Conservation (phyloP, 1,140 invertebrate species). For the Latrodectus geometricus region DNA sequence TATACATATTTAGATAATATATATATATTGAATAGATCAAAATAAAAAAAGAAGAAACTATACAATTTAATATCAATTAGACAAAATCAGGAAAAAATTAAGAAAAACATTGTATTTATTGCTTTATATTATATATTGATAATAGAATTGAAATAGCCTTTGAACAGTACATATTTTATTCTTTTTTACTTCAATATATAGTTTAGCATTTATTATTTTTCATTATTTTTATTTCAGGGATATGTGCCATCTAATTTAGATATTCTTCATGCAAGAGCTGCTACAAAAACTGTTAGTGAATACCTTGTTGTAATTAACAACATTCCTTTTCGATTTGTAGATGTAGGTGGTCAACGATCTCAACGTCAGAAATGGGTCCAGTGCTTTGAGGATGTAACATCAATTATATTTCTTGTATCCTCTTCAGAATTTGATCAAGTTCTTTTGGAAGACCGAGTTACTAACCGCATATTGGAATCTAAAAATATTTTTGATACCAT, state of each 20-base stretch:
- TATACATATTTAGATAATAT: too few species aligned
- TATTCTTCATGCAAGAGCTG: conserved; percentile 94
- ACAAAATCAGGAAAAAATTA: too few species aligned
- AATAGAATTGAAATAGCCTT: too few species aligned
- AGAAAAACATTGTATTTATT: too few species aligned
- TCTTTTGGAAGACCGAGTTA: conserved; percentile 92
- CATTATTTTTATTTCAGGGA: conserved; percentile 67
- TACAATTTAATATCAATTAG: too few species aligned
- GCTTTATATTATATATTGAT: too few species aligned
- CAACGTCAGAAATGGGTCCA: conserved; percentile 98
- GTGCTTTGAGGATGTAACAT: conserved; percentile 96
- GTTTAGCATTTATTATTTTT: not conserved
- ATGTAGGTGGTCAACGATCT: conserved; percentile 96
- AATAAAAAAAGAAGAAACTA: too few species aligned
- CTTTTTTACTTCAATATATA: too few species aligned
- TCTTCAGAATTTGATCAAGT: conserved; percentile 97
- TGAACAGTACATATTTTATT: too few species aligned
- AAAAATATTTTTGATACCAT: conserved; percentile 98
- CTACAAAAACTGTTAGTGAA: conserved; percentile 96
- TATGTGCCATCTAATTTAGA: conserved; percentile 93
- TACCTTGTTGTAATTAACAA: conserved; percentile 93
- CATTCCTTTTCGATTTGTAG: conserved; percentile 96
- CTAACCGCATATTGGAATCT: conserved; percentile 94
- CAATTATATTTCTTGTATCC: conserved; percentile 95
- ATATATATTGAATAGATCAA: too few species aligned